These are phyloP conservation scores for Anas platyrhynchos DNA, from an alignment of 2,113 vertebrate species.

Conservation along the genomic window DNA sequence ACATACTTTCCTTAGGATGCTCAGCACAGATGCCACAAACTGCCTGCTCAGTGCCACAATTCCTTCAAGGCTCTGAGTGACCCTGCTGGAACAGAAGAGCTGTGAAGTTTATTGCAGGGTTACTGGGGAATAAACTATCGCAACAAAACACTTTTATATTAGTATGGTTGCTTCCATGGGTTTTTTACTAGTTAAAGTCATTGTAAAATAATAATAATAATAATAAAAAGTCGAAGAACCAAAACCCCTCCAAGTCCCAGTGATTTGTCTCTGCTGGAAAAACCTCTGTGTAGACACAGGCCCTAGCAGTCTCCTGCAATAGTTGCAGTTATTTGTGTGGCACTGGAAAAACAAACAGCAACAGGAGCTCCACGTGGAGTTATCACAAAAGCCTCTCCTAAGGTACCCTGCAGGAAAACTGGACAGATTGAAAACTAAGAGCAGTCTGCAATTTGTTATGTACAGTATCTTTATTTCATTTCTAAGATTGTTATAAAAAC, in stretches of 20 bases:
- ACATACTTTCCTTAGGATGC: neutral
- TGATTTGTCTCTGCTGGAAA: neutral
- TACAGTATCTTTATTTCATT: constrained; percentile 25
- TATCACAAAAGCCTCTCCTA: neutral
- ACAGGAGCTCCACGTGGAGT: neutral
- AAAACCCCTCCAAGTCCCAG: neutral
- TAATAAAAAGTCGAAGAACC: neutral
- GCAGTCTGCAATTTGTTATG: neutral
- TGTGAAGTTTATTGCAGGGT: neutral
- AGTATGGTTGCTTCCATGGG: neutral
- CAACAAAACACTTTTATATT: neutral
- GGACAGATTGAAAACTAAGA: neutral
- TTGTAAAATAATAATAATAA: neutral
- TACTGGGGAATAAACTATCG: neutral
- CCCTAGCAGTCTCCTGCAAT: neutral
- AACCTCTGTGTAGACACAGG: neutral
- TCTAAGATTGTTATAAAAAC: neutral
- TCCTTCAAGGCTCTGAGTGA: neutral
- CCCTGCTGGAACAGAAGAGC: neutral
- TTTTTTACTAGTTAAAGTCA: neutral
- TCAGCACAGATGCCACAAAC: neutral
- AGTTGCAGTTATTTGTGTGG: neutral
- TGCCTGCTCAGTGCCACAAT: neutral
- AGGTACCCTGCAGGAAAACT: neutral
- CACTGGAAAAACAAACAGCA: neutral